These are phyloP conservation scores for Heliconius ethilla DNA, from an alignment of 2,888 invertebrate species.

Conservation along the genomic window DNA sequence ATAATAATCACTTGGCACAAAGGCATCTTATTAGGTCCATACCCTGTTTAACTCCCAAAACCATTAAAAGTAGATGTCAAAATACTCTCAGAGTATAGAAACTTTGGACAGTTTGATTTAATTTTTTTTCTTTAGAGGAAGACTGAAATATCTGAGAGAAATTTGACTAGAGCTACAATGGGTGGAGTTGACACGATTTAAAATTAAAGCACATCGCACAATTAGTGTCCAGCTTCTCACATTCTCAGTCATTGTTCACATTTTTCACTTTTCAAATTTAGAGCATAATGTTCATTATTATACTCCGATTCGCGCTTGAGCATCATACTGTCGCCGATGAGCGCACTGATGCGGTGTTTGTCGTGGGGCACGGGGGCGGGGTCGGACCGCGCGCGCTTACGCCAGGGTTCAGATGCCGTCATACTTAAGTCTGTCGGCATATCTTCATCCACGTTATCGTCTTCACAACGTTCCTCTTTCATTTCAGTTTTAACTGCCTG, in stretches of 20 bases:
- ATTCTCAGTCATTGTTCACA: conserved; percentile 76
- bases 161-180: conserved; percentile 74
- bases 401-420: conserved; percentile 77
- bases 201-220: conserved; percentile 48
- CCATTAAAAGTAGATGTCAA: conserved; percentile 70
- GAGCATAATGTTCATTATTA: conserved; percentile 71
- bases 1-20: conserved; percentile 81
- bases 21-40: conserved; percentile 78
- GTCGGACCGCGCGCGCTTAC: conserved; percentile 72
- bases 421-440: conserved; percentile 88
- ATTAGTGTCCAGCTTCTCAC: conserved; percentile 52
- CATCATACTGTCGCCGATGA: conserved; percentile 76
- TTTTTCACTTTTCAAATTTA: conserved; percentile 79
- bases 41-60: conserved; percentile 77
- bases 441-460: conserved; percentile 83
- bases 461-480: conserved; percentile 76
- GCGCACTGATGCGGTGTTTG: conserved; percentile 79
- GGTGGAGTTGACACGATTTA: conserved; percentile 60
- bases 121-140: conserved; percentile 58
- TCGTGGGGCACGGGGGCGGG: conserved; percentile 62
- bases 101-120: conserved; percentile 51
- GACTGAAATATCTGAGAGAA: conserved; percentile 73
- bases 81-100: conserved; percentile 69
- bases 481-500: conserved; percentile 74
- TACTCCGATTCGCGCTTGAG: conserved; percentile 75